Base-by-base conservation (phyloP, 2,797 vertebrate genomes). In the Nothura maculosa region DNA sequence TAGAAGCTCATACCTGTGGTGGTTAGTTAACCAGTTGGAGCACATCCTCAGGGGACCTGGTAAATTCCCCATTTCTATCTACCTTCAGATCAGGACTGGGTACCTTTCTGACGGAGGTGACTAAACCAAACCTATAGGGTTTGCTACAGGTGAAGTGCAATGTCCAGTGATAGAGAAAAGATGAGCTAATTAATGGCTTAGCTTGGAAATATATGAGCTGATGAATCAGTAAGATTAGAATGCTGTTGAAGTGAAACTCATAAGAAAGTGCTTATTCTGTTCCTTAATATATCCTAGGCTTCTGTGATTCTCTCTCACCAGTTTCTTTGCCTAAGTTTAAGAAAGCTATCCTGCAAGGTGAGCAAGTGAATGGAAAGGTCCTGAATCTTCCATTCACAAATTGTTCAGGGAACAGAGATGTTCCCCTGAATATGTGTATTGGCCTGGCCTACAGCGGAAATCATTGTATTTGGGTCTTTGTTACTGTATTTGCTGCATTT, bases 151-250 rank as follows among this genome's bases (percentile, higher is more conserved):
- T 58, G 36, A 55, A 68, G 42, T 42, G 57, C 25, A n/a, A 4
- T 4, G 47, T 62, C 34, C 79, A 24, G 30, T 58, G 70, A 14
- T 58, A 38, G 8, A 54, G 58, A 88, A 75, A 20, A 90, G 69
- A 85, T 1, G 21, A 91, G 67, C 8, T 78, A 47, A 74, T 16
- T 55, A 67, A 80, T 83, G 63, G 62, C 67, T 82, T 58, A 3
- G 27, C 57, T 45, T 17, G 34, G 55, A 43, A 72, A 66, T 55
- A 3, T 0, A 12, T 1, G 11, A 0, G 0, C 14, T 48, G 87
- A 52, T 85, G 80, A 64, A 54, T 67, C 68, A 32, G 0, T 42
- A 3, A 81, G 75, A 81, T 85, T 55, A 30, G 4, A 6, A 6
- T 1, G 34, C 1, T 68, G 43, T 34, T 52, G 74, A 68, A 19